Conservation (phyloP, 1,140 invertebrate species). For the Drosophila sproati region DNA sequence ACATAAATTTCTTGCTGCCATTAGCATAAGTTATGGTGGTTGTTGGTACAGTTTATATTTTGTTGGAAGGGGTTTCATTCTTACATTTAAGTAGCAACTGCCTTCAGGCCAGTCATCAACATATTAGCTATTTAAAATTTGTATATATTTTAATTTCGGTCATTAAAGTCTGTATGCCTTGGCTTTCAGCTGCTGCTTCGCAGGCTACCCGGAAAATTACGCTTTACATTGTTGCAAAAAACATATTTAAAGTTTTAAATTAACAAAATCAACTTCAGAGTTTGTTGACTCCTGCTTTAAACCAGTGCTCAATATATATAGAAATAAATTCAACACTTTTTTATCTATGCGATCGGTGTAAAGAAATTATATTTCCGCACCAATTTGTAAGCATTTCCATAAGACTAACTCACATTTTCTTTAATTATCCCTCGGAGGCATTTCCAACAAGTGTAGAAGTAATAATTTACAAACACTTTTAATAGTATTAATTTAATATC, state of each 20-base stretch:
- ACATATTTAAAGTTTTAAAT: too few relatives aligned
- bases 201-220: too few relatives aligned
- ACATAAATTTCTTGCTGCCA: slow-evolving; percentile 18
- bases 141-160: slow-evolving; percentile 11
- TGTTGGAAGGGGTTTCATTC: slow-evolving; percentile 14
- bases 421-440: not conserved
- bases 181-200: too few relatives aligned
- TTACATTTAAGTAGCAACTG: not conserved
- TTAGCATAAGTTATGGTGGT: slow-evolving; percentile 18
- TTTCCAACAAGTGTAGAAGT: not conserved
- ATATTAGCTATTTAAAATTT: slow-evolving; percentile 31
- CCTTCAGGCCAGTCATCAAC: slow-evolving; percentile 12
- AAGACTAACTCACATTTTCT: not conserved
- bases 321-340: not conserved
- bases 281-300: not conserved
- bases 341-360: not conserved
- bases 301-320: not conserved
- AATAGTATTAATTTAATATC: not conserved
- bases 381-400: not conserved
- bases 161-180: not conserved
- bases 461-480: not conserved
- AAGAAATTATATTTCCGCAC: not conserved
- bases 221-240: too few relatives aligned
- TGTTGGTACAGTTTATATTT: slow-evolving; percentile 13
- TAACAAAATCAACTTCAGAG: too few relatives aligned